Evolutionary conservation across 1,140 invertebrate species (phyloP).

Genomic region (Dufourea novaeangliae): DNA sequence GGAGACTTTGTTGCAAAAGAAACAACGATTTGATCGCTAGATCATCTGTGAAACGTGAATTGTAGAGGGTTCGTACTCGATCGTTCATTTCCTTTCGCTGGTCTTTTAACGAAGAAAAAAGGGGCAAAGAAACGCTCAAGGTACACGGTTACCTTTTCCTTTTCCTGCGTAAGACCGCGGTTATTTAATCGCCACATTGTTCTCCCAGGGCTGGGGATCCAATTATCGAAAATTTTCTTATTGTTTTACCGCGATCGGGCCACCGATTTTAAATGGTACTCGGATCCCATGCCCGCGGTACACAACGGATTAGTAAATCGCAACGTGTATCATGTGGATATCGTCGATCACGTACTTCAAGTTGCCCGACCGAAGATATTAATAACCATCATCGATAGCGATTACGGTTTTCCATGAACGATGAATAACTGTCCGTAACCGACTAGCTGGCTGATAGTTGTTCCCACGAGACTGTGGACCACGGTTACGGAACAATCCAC

Average conservation of each 20-base stretch:
- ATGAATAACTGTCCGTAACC: slow-evolving; percentile 53
- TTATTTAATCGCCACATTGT: slow-evolving; percentile 3
- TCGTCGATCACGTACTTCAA: slow-evolving; percentile 33
- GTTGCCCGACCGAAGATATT: slow-evolving; percentile 29
- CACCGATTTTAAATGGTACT: slow-evolving; percentile 12
- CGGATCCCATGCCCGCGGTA: neutral
- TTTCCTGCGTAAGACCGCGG: neutral
- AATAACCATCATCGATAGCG: slow-evolving; percentile 36
- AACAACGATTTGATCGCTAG: too few species aligned
- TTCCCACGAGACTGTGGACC: slow-evolving; percentile 59
- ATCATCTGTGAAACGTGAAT: too few species aligned
- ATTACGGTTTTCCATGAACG: slow-evolving; percentile 43
- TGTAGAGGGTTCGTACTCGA: too few species aligned
- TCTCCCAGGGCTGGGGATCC: neutral
- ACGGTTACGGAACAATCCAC: slow-evolving; percentile 52
- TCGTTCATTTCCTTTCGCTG: slow-evolving; percentile 12
- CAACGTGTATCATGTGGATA: slow-evolving; percentile 22
- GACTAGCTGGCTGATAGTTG: slow-evolving; percentile 17
- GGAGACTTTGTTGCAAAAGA: too few species aligned
- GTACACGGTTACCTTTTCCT: neutral
- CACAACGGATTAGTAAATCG: slow-evolving; percentile 31
- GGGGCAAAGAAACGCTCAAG: neutral
- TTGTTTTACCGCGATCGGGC: slow-evolving; percentile 7
- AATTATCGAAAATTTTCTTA: slow-evolving; percentile 29
- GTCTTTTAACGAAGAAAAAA: too few species aligned